Evolutionary conservation across 2,888 invertebrate genomes (phyloP).

Genomic region (Hecatera dysodea): DNA sequence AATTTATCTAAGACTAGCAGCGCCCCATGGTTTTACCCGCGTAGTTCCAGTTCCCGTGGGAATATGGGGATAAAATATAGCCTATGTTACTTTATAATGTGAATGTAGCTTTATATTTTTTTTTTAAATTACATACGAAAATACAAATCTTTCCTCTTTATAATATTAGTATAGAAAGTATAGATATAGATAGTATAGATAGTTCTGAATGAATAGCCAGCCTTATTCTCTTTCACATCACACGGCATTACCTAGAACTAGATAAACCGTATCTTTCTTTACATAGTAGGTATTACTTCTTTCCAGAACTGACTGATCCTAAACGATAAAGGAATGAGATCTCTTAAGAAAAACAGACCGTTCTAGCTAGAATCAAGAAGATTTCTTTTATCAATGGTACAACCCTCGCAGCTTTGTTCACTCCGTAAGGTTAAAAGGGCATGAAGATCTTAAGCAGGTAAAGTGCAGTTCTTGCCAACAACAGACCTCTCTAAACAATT

Average conservation of each 20-base stretch:
- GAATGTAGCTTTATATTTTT: too few relatives aligned
- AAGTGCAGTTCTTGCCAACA: conserved; percentile 55
- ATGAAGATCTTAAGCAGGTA: conserved; percentile 49
- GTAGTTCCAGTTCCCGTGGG: too few relatives aligned
- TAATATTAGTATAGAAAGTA: too few relatives aligned
- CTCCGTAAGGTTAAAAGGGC: conserved; percentile 46
- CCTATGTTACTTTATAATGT: too few relatives aligned
- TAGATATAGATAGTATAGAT: too few relatives aligned
- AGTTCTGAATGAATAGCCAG: background rate
- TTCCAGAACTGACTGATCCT: background rate
- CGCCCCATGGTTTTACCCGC: too few relatives aligned
- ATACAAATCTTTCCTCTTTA: too few relatives aligned
- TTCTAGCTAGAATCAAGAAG: background rate
- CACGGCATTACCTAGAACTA: background rate
- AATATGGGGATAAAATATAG: too few relatives aligned
- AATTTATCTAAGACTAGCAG: too few relatives aligned
- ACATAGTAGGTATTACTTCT: background rate
- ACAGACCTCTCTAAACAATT: conserved; percentile 60
- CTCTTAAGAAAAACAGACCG: background rate
- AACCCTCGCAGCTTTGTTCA: conserved; percentile 40
- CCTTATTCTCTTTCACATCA: background rate
- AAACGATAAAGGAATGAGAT: conserved; percentile 1
- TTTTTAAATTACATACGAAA: too few relatives aligned
- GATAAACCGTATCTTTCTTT: background rate
- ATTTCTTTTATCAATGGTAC: conserved; percentile 25